Conservation (phyloP, 2,797 vertebrate genomes). For the Sciurus vulgaris region DNA sequence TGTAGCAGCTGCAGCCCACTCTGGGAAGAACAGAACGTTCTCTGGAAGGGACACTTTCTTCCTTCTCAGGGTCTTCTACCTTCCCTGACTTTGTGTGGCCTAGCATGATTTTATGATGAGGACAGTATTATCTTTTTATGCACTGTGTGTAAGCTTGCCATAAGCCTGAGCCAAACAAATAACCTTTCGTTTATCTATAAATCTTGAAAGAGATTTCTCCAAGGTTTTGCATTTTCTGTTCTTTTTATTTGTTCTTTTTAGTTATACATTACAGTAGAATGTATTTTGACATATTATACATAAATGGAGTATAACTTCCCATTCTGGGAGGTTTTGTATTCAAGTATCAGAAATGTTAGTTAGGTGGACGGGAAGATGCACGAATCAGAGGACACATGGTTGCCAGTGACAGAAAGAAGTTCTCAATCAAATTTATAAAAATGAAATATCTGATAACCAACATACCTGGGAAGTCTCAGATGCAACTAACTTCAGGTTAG, state of each 20-base stretch:
- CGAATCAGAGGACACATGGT: not conserved
- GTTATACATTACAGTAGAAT: too few relatives aligned
- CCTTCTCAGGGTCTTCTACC: not conserved
- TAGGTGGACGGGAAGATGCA: not conserved
- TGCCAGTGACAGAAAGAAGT: not conserved
- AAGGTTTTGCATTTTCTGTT: not conserved
- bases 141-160: not conserved
- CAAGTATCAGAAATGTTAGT: not conserved
- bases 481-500: not conserved
- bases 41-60: not conserved
- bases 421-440: not conserved
- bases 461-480: not conserved
- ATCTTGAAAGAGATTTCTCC: not conserved
- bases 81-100: not conserved
- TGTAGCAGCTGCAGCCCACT: not conserved
- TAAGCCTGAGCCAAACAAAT: not conserved
- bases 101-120: not conserved
- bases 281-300: too few relatives aligned
- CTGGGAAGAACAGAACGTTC: not conserved
- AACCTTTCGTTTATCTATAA: not conserved
- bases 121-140: not conserved
- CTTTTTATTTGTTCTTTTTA: too few relatives aligned
- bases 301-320: too few relatives aligned
- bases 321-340: not conserved
- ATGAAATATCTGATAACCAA: not conserved